Conservation (phyloP, 2,113 vertebrate species). For the Equus quagga region DNA sequence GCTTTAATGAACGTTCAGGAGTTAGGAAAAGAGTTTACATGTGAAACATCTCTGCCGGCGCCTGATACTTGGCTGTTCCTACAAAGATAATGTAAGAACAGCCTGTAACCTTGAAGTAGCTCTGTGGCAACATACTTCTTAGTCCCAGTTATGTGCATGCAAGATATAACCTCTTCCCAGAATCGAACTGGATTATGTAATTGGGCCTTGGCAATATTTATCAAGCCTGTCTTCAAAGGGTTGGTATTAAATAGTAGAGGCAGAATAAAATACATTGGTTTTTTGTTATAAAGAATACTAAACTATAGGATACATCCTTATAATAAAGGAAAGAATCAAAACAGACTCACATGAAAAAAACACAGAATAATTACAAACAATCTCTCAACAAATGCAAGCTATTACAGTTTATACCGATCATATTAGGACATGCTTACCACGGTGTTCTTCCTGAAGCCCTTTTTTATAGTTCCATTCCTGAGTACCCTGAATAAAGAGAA, state of each 20-base stretch:
- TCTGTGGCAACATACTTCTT: not conserved
- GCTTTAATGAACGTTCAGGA: not conserved
- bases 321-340: not conserved
- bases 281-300: not conserved
- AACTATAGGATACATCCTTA: not conserved
- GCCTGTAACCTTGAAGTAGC: not conserved
- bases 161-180: not conserved
- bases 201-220: not conserved
- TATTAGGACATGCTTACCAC: not conserved
- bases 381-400: not conserved
- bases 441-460: not conserved
- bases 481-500: not conserved
- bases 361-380: not conserved
- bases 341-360: not conserved
- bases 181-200: not conserved
- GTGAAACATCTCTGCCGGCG: not conserved
- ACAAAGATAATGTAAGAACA: not conserved
- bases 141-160: not conserved
- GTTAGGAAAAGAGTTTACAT: not conserved
- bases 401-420: not conserved
- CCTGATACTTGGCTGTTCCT: not conserved
- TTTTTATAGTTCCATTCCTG: not conserved
- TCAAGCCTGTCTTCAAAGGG: not conserved
- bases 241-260: not conserved
- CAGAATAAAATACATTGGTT: not conserved